Base-by-base conservation (phyloP, 2,797 vertebrate species). In the Malacoctenus gilli region DNA sequence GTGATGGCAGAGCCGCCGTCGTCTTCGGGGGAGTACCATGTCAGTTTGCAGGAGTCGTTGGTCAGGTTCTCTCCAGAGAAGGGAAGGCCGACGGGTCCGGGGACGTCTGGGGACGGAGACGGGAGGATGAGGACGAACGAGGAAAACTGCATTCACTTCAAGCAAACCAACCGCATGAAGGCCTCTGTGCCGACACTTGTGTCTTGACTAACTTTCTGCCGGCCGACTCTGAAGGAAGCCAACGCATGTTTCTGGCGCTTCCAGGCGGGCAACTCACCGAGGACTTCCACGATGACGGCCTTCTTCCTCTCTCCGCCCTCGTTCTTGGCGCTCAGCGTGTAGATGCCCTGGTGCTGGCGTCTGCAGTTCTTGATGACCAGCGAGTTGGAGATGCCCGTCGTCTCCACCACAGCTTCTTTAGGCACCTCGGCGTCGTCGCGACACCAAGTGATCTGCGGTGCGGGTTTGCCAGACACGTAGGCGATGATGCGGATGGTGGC, bases 401-500 rank as follows among this genome's bases (percentile, higher is more conserved):
- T 93, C 87, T 99, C 97, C 85, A 98, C 90, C 37, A 58, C 82
- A 4, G 95, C 96, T 84, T 98, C 97, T 77, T 92, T 93, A 64
- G 97, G 97, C 54, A 99, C 89, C 68, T 91, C 90, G 0, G 13
- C 91, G 8, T 96, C 96, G 57, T 98, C 96, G 36, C 92, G 90
- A 72, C 67, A 93, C 97, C 97, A 99, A 20, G 82, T 84, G 80
- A 99, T 92, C 20, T 92, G 90, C 8, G 97, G 97, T 59, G 94
- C 48, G 6, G 97, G 97, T 78, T 99, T 99, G 50, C 97, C 97
- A 4, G 97, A 99, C 30, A 99, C 94, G 13, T 99, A 99, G 16
- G 97, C 97, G 13, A 99, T 95, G 66, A 99, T 97, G 25, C 97
- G 93, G 79, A 99, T 98, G 64, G 97, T 96, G 11, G 81, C 96